phyloP scores from a whole-genome alignment of 2,113 vertebrate genomes.

The Glaucomys volans region DNA sequence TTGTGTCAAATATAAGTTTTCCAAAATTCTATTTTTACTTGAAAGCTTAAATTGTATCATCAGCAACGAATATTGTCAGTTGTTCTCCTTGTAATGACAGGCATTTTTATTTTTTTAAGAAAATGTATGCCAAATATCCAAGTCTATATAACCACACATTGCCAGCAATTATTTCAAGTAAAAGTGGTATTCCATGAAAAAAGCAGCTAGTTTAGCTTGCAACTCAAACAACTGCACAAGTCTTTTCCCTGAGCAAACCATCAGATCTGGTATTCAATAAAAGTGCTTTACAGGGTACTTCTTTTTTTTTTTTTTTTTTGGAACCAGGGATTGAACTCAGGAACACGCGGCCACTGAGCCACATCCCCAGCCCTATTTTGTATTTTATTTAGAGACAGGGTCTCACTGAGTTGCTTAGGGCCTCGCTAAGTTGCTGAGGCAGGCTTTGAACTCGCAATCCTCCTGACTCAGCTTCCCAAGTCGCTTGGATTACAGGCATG shows the following conservation, averaged over 20 bases:
- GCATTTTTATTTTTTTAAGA: conserved; percentile 37
- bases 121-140: conserved; percentile 58
- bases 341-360: no score
- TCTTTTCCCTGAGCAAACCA: conserved; percentile 33
- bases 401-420: no score
- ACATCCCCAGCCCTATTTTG: no score
- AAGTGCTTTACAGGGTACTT: conserved; percentile 20
- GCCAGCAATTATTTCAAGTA: conserved; percentile 59
- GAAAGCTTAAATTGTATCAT: conserved; percentile 68
- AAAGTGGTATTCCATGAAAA: conserved; percentile 49
- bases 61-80: conserved; percentile 50
- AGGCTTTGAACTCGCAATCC: no score
- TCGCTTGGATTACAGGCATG: no score
- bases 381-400: no score
- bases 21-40: conserved; percentile 62
- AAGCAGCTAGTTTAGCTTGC: neutral
- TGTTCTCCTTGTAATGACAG: conserved; percentile 56
- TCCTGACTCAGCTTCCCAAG: no score
- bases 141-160: neutral
- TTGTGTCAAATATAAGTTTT: conserved; percentile 44
- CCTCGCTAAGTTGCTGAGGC: no score
- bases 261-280: conserved; percentile 37
- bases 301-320: no score
- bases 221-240: neutral
- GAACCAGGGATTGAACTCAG: no score